phyloP scores from a whole-genome alignment of 2,797 vertebrate genomes.

The Sebastes paucispinis region DNA sequence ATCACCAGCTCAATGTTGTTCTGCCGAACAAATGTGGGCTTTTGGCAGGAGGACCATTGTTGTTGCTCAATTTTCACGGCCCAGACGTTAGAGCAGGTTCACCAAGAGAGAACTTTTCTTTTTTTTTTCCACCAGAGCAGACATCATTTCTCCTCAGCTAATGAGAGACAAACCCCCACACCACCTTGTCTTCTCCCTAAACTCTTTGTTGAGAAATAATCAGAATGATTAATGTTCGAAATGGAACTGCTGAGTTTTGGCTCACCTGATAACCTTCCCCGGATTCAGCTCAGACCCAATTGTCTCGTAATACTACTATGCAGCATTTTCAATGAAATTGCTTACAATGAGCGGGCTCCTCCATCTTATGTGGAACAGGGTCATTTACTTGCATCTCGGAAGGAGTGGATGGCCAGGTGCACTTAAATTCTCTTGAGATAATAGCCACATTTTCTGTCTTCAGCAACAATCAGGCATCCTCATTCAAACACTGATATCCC shows the following conservation, averaged over 20 bases:
- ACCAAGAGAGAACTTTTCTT: conserved; percentile 34
- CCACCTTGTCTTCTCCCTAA: conserved; percentile 23
- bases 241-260: conserved; percentile 52
- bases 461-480: conserved; percentile 47
- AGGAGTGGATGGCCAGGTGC: conserved; percentile 31
- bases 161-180: conserved; percentile 42
- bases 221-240: conserved; percentile 65
- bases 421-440: conserved; percentile 51
- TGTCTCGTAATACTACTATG: conserved; percentile 60
- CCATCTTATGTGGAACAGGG: conserved; percentile 32
- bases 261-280: conserved; percentile 62
- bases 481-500: conserved; percentile 35
- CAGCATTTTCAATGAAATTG: conserved; percentile 60
- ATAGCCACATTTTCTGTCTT: conserved; percentile 45
- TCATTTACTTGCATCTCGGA: conserved; percentile 38
- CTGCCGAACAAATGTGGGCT: conserved; percentile 70
- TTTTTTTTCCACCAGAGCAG: conserved; percentile 23
- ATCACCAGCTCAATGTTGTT: conserved; percentile 72
- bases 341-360: conserved; percentile 40
- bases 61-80: conserved; percentile 58
- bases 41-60: conserved; percentile 65
- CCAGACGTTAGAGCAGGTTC: conserved; percentile 56
- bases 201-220: conserved; percentile 69
- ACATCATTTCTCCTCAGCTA: conserved; percentile 54
- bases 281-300: conserved; percentile 60